phyloP scores from a whole-genome alignment of 2,888 invertebrate species.

The Leptinotarsa peninsularis region DNA sequence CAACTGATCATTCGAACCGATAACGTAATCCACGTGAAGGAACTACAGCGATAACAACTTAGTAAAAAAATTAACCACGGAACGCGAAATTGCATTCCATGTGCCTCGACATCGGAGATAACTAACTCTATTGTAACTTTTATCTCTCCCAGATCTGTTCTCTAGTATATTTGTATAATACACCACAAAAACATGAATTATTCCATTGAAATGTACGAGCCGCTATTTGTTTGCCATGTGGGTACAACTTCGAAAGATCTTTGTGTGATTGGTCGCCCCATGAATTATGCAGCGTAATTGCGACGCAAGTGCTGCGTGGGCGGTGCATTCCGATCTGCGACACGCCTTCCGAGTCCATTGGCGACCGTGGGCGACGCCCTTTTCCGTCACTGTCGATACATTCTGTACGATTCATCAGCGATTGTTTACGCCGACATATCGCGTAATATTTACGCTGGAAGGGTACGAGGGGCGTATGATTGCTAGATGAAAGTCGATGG shows the following conservation, averaged over 20 bases:
- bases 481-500: no score
- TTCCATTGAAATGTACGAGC: constrained; percentile 26
- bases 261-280: constrained; percentile 33
- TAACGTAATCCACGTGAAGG: constrained; percentile 20
- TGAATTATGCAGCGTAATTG: constrained; percentile 42
- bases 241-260: background rate
- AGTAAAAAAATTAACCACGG: constrained; percentile 36
- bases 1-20: background rate
- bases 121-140: constrained; percentile 38
- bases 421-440: background rate
- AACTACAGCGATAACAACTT: constrained; percentile 37
- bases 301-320: constrained; percentile 43
- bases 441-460: background rate
- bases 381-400: constrained; percentile 49
- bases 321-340: constrained; percentile 41
- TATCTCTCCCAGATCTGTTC: constrained; percentile 35
- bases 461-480: no score
- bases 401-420: constrained; percentile 14
- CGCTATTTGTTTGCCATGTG: constrained; percentile 7
- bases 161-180: constrained; percentile 39
- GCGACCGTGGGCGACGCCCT: constrained; percentile 46
- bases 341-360: constrained; percentile 52
- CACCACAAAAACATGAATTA: constrained; percentile 42
- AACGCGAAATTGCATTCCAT: constrained; percentile 38
- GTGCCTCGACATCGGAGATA: constrained; percentile 36